Conservation (phyloP, 2,797 vertebrate species). For the Esox lucius region DNA sequence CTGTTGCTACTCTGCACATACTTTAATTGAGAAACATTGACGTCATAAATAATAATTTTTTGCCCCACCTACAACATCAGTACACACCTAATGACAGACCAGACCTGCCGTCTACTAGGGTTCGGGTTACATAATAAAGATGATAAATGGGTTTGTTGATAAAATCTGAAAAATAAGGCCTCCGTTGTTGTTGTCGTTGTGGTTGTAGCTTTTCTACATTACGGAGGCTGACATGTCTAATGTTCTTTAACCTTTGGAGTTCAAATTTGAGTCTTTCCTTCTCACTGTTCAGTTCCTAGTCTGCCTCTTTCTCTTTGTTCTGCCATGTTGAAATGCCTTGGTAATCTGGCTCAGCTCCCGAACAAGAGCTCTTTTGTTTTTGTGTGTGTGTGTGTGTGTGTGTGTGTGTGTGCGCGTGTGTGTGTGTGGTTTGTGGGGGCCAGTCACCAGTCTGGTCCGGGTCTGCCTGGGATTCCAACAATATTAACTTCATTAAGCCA, state of each 20-base stretch:
- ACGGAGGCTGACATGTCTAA: slow-evolving; percentile 45
- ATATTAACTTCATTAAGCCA: slow-evolving; percentile 90
- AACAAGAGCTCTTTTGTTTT: slow-evolving; percentile 81
- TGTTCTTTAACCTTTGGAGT: slow-evolving; percentile 44
- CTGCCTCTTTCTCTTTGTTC: slow-evolving; percentile 38
- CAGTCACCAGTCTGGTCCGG: slow-evolving; percentile 68
- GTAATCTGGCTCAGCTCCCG: slow-evolving; percentile 69
- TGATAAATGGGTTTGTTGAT: slow-evolving; percentile 13
- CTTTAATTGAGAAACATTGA: too few relatives aligned
- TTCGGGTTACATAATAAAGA: slow-evolving; percentile 20
- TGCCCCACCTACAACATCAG: neutral
- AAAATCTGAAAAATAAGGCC: too few relatives aligned
- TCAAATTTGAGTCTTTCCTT: slow-evolving; percentile 8
- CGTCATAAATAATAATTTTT: too few relatives aligned
- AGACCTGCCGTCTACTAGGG: slow-evolving; percentile 1
- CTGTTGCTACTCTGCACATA: too few relatives aligned
- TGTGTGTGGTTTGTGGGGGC: slow-evolving; percentile 60
- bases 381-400: slow-evolving; percentile 38
- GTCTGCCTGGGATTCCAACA: slow-evolving; percentile 78
- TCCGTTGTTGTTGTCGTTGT: neutral
- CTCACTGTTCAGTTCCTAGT: slow-evolving; percentile 23
- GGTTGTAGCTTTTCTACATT: slow-evolving; percentile 18
- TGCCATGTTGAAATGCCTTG: slow-evolving; percentile 54
- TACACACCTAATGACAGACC: neutral
- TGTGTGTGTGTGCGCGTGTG: slow-evolving; percentile 18